Evolutionary conservation across 2,113 vertebrate genomes (phyloP).

Genomic region (Macrotus californicus): DNA sequence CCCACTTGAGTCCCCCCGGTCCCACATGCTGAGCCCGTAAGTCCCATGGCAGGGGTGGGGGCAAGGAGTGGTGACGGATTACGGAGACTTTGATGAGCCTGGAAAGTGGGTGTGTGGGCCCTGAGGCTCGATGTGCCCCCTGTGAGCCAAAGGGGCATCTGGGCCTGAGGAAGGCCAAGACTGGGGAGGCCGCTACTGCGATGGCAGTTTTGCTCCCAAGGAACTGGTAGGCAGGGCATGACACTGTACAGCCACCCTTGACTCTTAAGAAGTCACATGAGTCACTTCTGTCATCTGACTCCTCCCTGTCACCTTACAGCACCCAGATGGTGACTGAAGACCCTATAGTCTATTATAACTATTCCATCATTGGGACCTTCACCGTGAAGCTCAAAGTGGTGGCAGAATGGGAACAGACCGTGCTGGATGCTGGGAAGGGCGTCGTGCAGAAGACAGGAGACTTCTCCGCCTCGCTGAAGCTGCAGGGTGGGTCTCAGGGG

Average conservation of each 20-base stretch:
- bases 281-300: neutral
- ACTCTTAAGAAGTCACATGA: neutral
- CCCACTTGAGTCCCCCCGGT: neutral
- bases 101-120: neutral
- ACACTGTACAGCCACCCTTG: neutral
- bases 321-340: conserved; percentile 82
- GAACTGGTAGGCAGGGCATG: accelerated
- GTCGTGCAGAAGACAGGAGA: conserved; percentile 73
- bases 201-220: neutral
- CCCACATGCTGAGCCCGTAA: neutral
- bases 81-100: neutral
- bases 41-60: neutral
- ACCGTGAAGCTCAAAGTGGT: conserved; percentile 81
- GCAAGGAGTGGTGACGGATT: neutral
- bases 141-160: neutral
- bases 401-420: conserved; percentile 71
- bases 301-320: conserved; percentile 62
- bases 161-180: neutral
- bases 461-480: conserved; percentile 81
- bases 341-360: conserved; percentile 82
- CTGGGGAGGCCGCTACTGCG: neutral
- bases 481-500: conserved; percentile 78
- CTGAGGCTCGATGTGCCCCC: neutral
- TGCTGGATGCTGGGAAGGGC: neutral
- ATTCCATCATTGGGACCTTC: conserved; percentile 79